Percentiles rank a stretch among this genome's conserved stretches.
Conservation (phyloP, 2,113 vertebrate genomes). For the Sturnus vulgaris region DNA sequence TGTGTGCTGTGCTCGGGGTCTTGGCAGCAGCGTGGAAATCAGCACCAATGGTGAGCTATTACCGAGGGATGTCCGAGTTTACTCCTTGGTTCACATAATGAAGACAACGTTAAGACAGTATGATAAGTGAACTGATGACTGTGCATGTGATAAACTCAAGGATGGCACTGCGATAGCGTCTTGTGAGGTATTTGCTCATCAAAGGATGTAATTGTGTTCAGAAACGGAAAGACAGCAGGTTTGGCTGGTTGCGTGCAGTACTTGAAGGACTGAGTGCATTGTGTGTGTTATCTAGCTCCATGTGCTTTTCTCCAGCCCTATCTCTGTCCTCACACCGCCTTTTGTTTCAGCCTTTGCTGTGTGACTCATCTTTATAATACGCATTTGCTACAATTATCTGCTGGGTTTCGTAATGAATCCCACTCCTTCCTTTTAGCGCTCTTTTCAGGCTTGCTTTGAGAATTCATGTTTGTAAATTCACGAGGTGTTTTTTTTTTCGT, state of each 20-base stretch:
- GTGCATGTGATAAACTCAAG: background rate
- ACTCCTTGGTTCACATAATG: background rate
- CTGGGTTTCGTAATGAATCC: background rate
- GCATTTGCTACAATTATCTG: background rate
- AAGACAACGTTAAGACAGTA: background rate
- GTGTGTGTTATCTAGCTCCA: background rate
- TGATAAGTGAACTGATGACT: background rate
- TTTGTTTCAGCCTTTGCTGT: background rate
- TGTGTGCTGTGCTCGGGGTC: fast-evolving
- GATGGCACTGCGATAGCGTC: background rate
- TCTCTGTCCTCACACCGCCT: background rate
- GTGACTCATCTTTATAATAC: background rate
- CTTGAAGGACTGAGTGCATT: background rate
- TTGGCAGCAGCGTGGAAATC: background rate
- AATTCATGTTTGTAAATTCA: background rate
- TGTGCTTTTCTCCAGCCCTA: background rate
- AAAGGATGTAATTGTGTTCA: background rate
- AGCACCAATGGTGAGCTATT: fast-evolving
- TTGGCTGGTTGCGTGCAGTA: background rate
- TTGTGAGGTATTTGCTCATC: background rate
- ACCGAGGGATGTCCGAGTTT: background rate
- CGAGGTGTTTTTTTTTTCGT: background rate
- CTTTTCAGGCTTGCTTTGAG: background rate
- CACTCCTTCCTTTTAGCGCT: background rate
- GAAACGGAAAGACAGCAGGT: background rate